Evolutionary conservation across 2,888 invertebrate genomes (phyloP).

Genomic region (Pantelozetes paolii): DNA sequence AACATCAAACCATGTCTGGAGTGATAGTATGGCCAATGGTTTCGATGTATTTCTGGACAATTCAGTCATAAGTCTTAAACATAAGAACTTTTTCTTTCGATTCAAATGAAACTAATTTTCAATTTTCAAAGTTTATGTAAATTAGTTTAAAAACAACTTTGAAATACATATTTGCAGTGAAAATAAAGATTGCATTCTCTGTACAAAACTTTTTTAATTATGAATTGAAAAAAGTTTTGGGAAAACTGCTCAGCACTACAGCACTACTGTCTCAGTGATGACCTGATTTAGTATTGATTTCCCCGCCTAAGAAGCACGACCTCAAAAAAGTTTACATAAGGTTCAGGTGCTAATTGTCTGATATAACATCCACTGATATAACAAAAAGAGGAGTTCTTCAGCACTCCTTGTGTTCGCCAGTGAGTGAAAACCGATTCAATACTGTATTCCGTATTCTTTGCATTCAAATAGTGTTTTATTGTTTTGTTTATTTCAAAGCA

Average conservation of each 20-base stretch:
- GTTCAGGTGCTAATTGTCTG: constrained; percentile 19
- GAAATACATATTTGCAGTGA: background rate
- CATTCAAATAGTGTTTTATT: background rate
- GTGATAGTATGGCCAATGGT: background rate
- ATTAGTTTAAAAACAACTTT: background rate
- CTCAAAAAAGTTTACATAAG: constrained; percentile 26
- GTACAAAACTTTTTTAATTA: background rate
- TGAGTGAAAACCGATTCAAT: constrained; percentile 12
- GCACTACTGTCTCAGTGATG: constrained; percentile 24
- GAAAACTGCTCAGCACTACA: constrained; percentile 1
- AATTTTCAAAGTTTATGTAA: background rate
- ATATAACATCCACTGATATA: background rate
- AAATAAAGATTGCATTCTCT: background rate
- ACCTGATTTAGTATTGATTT: constrained; percentile 26
- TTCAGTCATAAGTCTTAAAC: background rate
- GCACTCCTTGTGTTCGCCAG: background rate
- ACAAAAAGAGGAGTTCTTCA: constrained; percentile 13
- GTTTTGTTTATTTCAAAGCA: background rate
- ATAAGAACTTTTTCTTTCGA: background rate
- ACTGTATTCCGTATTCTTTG: background rate
- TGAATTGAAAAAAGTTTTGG: background rate
- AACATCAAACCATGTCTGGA: background rate
- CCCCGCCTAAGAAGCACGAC: constrained; percentile 15
- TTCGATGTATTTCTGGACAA: background rate
- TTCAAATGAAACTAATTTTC: constrained; percentile 1